Base-by-base conservation (phyloP, 2,113 vertebrate genomes). In the Rhinoptilus africanus region DNA sequence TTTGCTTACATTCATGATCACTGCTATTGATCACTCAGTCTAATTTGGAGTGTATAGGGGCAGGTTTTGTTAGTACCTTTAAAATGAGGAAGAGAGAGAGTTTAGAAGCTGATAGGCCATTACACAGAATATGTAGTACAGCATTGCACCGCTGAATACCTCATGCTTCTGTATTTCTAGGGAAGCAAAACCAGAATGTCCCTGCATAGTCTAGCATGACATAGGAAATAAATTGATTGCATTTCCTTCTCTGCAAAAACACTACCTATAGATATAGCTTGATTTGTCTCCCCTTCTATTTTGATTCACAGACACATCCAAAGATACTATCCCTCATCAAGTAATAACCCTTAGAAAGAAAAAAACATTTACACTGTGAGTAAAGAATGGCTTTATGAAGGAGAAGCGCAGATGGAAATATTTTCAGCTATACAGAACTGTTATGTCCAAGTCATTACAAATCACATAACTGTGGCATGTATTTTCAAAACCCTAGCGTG, bases 391-490 rank as follows among this genome's bases (percentile, higher is more conserved):
- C 21, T 86, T 86, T 62, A 64, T 39, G 69, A 91, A 75, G 28
- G 60, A 78, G 53, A 81, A 75, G 27, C 35, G 24, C 50, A 48
- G 35, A 37, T 34, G 60, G 77, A 93, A 93, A 66, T 91, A 75
- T 37, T 96, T 91, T 85, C 62, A 82, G n/a, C 50, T 60, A 15
- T 73, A 79, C 27, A 82, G 66, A 89, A 66, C 51, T 72, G 35
- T 81, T 92, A 51, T 56, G 83, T 84, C 88, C 76, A 91, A 95
- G 39, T 64, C 53, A 91, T 96, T 96, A 95, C 35, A 79, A 62
- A 66, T 87, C 77, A 62, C 62, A 7, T 92, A 89, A 85, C 76
- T 72, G 26, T 86, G 90, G 34, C 39, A 45, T 77, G 5, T 94
- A 57, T 91, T 94, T 93, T 68, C 50, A 89, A 86, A 95, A 87